phyloP scores from a whole-genome alignment of 2,797 vertebrate genomes.

The Geotrypetes seraphini region DNA sequence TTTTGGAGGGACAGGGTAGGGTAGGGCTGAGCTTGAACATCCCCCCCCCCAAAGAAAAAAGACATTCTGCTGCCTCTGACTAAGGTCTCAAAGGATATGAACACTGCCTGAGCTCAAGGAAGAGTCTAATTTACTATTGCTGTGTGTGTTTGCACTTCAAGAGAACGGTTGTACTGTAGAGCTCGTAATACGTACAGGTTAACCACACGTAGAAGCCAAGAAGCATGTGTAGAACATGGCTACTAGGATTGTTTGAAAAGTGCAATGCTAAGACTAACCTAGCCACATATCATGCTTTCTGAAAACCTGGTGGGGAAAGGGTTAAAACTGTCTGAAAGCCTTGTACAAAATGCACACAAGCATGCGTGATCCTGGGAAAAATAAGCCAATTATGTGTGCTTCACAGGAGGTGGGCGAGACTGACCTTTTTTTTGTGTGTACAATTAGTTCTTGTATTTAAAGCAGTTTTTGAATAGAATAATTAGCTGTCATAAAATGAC shows the following conservation, averaged over 20 bases:
- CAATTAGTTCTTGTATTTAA: slow-evolving; percentile 93
- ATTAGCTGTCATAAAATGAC: slow-evolving; percentile 90
- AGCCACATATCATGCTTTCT: neutral
- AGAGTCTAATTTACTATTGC: too few species aligned
- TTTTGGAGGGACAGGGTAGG: too few species aligned
- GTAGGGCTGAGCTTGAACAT: too few species aligned
- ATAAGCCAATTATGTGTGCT: slow-evolving; percentile 75
- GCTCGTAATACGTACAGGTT: too few species aligned
- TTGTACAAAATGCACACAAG: slow-evolving; percentile 37
- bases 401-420: slow-evolving; percentile 60
- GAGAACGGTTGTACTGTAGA: too few species aligned
- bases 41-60: too few species aligned
- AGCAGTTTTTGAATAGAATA: slow-evolving; percentile 85
- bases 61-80: too few species aligned
- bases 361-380: slow-evolving; percentile 55
- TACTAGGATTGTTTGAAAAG: neutral
- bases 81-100: too few species aligned
- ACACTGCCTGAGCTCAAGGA: too few species aligned
- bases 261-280: neutral
- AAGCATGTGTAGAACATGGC: too few species aligned
- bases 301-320: slow-evolving; percentile 26
- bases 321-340: slow-evolving; percentile 41
- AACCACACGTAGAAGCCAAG: too few species aligned
- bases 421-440: slow-evolving; percentile 86
- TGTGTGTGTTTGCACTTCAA: too few species aligned